A percentile compares a stretch with the other conserved stretches of the same genome.
These are phyloP conservation scores for Antheraea mylitta DNA, from an alignment of 1,140 invertebrate genomes.

Conservation along the genomic window DNA sequence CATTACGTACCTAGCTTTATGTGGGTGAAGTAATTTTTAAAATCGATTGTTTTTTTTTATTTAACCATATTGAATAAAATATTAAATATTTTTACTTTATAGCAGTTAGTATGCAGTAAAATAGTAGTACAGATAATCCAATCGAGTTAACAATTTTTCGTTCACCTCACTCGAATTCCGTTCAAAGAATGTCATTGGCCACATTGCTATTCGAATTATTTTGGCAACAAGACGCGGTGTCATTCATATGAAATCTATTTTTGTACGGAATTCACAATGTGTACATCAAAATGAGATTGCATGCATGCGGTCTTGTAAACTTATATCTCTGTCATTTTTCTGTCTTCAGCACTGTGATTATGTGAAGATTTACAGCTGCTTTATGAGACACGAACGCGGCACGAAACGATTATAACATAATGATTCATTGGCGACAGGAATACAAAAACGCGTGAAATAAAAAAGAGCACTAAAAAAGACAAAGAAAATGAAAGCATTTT, in stretches of 20 bases:
- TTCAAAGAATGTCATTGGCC: conserved; percentile 63
- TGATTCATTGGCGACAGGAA: neutral
- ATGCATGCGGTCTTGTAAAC: conserved; percentile 33
- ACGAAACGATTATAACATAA: neutral
- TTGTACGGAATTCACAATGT: conserved; percentile 50
- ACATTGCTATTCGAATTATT: conserved; percentile 65
- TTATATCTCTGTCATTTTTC: neutral
- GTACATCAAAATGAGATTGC: conserved; percentile 33
- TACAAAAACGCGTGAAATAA: neutral
- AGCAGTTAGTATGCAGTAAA: too few species aligned
- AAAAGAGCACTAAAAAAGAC: neutral
- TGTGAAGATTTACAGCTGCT: neutral
- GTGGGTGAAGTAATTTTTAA: too few species aligned
- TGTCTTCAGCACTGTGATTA: neutral
- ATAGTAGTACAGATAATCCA: too few species aligned
- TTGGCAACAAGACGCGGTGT: conserved; percentile 59
- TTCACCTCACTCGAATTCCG: neutral
- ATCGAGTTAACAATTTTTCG: neutral
- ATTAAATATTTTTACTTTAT: too few species aligned
- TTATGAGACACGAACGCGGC: neutral
- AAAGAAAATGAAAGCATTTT: neutral
- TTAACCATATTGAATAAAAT: too few species aligned
- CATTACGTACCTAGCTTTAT: too few species aligned
- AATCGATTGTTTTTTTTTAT: too few species aligned
- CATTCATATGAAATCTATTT: conserved; percentile 70